Percentiles rank a stretch among this genome's conserved stretches.
Conservation (phyloP, 2,888 invertebrate genomes). For the Miltochrista miniata region DNA sequence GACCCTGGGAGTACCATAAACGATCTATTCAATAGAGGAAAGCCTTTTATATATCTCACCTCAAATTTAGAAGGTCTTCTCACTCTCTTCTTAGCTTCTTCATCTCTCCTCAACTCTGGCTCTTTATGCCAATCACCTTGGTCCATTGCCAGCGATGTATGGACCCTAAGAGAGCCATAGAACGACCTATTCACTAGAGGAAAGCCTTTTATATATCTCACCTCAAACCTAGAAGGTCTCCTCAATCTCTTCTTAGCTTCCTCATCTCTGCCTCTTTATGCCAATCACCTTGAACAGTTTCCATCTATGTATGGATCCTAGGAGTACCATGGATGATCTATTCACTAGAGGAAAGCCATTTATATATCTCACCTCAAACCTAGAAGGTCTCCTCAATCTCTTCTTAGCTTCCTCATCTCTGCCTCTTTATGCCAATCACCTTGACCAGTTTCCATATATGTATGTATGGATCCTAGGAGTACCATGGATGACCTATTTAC, state of each 20-base stretch:
- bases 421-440: constrained; percentile 92
- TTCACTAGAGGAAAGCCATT: no score
- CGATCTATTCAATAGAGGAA: no score
- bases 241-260: constrained; percentile 53
- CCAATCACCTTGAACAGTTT: constrained; percentile 95
- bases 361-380: constrained; percentile 86
- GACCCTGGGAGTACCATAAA: constrained; percentile 98
- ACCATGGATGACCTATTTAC: constrained; percentile 98
- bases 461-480: constrained; percentile 96
- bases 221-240: constrained; percentile 89
- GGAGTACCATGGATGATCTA: no score
- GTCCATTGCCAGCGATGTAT: constrained; percentile 96
- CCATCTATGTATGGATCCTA: constrained; percentile 95
- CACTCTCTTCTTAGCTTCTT: constrained; percentile 32
- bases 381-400: constrained; percentile 85
- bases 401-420: constrained; percentile 32
- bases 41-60: constrained; percentile 30
- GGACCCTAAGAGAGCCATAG: no score
- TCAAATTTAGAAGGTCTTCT: constrained; percentile 90
- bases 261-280: constrained; percentile 85
- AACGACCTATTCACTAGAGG: no score
- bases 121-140: constrained; percentile 91
- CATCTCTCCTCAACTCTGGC: constrained; percentile 74
- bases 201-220: no score
- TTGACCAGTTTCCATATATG: constrained; percentile 95